Conservation (phyloP, 2,797 vertebrate species). For the Characodon lateralis region DNA sequence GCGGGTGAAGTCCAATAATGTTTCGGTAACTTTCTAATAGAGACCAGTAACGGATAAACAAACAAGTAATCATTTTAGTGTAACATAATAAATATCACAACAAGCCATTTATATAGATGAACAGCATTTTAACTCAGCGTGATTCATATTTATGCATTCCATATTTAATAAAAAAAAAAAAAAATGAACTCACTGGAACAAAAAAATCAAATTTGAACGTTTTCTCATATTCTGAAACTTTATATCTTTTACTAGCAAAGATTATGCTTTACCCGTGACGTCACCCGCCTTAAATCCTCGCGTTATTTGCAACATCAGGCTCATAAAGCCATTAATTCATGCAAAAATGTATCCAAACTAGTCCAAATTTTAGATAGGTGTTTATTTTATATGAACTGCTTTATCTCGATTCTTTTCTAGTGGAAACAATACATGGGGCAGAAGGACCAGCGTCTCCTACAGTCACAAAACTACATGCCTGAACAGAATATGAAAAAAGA, state of each 20-base stretch:
- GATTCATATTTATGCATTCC: no score
- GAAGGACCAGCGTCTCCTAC: no score
- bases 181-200: not conserved
- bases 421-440: no score
- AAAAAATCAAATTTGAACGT: not conserved
- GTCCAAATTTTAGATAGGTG: not conserved
- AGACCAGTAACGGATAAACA: not conserved
- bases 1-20: not conserved
- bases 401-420: no score
- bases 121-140: not conserved
- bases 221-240: not conserved
- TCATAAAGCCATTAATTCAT: no score
- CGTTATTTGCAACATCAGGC: no score
- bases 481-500: no score
- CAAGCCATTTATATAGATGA: not conserved
- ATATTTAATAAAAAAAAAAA: not conserved
- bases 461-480: no score
- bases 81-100: not conserved
- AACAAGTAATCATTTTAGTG: not conserved
- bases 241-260: not conserved
- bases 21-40: not conserved
- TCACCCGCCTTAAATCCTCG: not conserved
- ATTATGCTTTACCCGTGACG: not conserved
- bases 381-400: no score
- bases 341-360: not conserved